Evolutionary conservation across 2,797 vertebrate species (phyloP).

Genomic region (Sebastes diaconus): DNA sequence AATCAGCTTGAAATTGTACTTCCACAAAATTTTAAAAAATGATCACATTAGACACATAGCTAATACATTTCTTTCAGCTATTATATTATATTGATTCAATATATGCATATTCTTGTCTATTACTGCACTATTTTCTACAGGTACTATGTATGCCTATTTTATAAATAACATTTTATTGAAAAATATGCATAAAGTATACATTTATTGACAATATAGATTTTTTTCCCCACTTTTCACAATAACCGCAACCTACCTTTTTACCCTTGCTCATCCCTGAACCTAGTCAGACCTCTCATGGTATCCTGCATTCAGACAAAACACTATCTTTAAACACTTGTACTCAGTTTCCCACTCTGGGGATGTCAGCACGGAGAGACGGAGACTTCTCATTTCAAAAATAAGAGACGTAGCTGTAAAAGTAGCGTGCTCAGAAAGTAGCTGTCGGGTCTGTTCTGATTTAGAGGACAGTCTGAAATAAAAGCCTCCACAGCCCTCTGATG

Average conservation of each 20-base stretch:
- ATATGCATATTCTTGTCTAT: too few species aligned
- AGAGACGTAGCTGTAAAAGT: not conserved
- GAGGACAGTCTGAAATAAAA: conserved; percentile 33
- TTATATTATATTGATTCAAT: too few species aligned
- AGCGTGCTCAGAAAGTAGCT: not conserved
- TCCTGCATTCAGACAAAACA: not conserved
- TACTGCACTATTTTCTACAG: too few species aligned
- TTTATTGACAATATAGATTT: not conserved
- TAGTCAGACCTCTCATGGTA: not conserved
- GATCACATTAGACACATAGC: too few species aligned
- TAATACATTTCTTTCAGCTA: too few species aligned
- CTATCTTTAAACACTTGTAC: not conserved
- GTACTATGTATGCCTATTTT: too few species aligned
- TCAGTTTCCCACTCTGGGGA: not conserved
- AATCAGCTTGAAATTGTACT: too few species aligned
- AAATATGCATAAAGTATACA: not conserved
- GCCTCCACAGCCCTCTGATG: conserved; percentile 6
- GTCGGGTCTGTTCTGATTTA: conserved; percentile 26
- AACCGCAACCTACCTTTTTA: not conserved
- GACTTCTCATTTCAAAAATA: conserved; percentile 8
- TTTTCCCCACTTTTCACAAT: not conserved
- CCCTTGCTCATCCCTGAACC: not conserved
- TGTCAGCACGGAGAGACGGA: not conserved
- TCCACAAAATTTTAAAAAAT: too few species aligned
- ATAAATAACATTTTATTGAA: too few species aligned